Conservation (phyloP, 2,888 invertebrate genomes). For the Drosophila rubida region DNA sequence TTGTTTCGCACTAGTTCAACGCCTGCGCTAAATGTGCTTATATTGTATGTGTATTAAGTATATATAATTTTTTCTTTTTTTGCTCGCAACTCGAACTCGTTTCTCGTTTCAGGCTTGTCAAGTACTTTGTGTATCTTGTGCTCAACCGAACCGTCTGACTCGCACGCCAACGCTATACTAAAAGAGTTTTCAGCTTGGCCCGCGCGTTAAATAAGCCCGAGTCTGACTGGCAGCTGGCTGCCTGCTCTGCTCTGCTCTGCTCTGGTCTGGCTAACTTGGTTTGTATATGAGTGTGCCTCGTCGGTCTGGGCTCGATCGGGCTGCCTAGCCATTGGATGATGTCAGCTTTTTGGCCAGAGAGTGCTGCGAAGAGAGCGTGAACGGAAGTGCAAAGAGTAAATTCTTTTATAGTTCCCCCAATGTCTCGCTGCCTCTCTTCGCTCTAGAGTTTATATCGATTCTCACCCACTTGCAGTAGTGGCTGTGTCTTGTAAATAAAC, state of each 20-base stretch:
- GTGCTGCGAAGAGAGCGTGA: conserved; percentile 24
- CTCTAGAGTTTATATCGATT: conserved; percentile 37
- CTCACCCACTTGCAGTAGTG: conserved; percentile 49
- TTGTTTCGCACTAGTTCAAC: conserved; percentile 54
- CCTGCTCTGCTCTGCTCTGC: conserved; percentile 6
- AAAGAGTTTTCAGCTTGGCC: conserved; percentile 76
- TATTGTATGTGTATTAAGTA: conserved; percentile 43
- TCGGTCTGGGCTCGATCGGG: conserved; percentile 22
- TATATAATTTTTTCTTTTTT: conserved; percentile 23
- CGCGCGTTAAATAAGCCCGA: conserved; percentile 80
- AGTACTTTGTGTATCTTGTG: conserved; percentile 56
- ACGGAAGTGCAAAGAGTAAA: conserved; percentile 17
- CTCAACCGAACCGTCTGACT: conserved; percentile 78
- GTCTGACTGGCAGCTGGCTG: conserved; percentile 67
- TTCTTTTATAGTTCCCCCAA: not conserved
- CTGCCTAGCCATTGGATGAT: conserved; percentile 68
- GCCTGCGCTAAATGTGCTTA: conserved; percentile 58
- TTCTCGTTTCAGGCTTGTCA: conserved; percentile 48
- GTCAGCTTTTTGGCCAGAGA: conserved; percentile 61
- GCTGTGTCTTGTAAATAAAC: conserved; percentile 37
- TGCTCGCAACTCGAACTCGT: conserved; percentile 57
- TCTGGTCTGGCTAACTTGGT: conserved; percentile 47
- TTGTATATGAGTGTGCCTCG: conserved; percentile 26
- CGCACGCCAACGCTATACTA: conserved; percentile 84
- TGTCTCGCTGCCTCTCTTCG: conserved; percentile 21